Base-by-base conservation (phyloP, 2,113 vertebrate genomes). In the Alethe castanea region DNA sequence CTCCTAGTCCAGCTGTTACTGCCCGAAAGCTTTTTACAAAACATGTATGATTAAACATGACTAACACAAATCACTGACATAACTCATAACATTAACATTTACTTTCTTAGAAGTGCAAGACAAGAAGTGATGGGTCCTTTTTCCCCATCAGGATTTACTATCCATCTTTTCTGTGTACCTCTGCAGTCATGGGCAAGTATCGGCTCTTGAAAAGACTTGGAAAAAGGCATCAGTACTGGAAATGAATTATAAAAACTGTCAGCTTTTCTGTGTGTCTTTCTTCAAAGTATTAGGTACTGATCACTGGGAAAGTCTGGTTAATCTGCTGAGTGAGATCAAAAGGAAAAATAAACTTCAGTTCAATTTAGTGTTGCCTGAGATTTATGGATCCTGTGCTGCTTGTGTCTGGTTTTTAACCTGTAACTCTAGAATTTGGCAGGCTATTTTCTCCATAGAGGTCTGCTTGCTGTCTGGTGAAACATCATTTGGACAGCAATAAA, bases 301-400 rank as follows among this genome's bases (percentile, higher is more conserved):
- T 94, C 3, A 22, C 59, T 85, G 66, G 71, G 76, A 95, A 94
- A 87, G 88, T 40, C 84, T 95, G 52, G 62, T 76, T 92, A 78
- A 84, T 94, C 91, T 95, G 87, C 90, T 76, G 84, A 50, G 77
- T 6, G 60, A 88, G 93, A 96, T 97, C 88, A 96, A 92, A 97
- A 89, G 67, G 18, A 76, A 92, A 59, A 85, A 83, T 57, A 88
- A 94, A 56, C 57, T 86, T 91, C 22, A 35, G 74, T 90, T 95
- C 67, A 53, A 52, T 94, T 87, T 82, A 91, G 91, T 19, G 59
- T 81, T 95, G 82, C 76, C 84, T 84, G 90, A 90, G 88, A 97
- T 94, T 97, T 96, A 97, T 94, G 81, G 78, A 88, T 94, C 50
- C 69, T 94, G 44, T 78, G 78, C 94, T 93, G 74, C 88, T 89